Percentiles rank a stretch among this genome's conserved stretches.
phyloP scores from a whole-genome alignment of 2,888 invertebrate genomes.

The Rhagonycha fulva region DNA sequence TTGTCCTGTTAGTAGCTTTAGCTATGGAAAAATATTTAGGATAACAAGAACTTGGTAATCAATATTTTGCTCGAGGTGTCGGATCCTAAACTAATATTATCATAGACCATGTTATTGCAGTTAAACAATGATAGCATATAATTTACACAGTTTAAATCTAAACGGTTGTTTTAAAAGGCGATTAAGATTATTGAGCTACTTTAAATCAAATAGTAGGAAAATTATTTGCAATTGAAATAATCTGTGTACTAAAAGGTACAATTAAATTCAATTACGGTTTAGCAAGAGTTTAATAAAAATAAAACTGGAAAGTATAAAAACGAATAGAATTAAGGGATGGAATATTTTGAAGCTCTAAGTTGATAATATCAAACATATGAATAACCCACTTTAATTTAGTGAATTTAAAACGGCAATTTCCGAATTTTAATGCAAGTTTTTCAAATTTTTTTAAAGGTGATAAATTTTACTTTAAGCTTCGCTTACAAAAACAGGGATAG shows the following conservation, averaged over 20 bases:
- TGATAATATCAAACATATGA: not conserved
- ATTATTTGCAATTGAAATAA: not conserved
- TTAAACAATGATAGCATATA: conserved; percentile 1
- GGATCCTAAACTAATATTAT: conserved; percentile 3
- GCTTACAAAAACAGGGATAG: not conserved
- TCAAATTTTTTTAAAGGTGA: not conserved
- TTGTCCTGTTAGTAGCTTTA: not conserved
- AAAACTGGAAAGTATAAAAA: not conserved
- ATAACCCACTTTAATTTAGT: not conserved
- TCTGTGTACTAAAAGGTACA: not conserved
- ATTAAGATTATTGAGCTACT: not conserved
- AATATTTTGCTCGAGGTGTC: not conserved
- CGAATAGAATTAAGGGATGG: not conserved
- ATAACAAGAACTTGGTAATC: not conserved
- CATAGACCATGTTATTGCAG: not conserved
- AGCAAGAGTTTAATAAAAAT: not conserved
- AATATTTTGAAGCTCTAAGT: not conserved
- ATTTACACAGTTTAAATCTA: conserved; percentile 1
- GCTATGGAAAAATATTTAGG: not conserved
- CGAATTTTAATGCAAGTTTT: not conserved
- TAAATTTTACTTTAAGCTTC: not conserved
- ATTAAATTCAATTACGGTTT: not conserved
- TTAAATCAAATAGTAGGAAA: not conserved
- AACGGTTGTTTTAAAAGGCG: not conserved
- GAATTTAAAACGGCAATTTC: not conserved